Evolutionary conservation across 2,113 vertebrate genomes (phyloP).

Genomic region (Nothoprocta pentlandii): DNA sequence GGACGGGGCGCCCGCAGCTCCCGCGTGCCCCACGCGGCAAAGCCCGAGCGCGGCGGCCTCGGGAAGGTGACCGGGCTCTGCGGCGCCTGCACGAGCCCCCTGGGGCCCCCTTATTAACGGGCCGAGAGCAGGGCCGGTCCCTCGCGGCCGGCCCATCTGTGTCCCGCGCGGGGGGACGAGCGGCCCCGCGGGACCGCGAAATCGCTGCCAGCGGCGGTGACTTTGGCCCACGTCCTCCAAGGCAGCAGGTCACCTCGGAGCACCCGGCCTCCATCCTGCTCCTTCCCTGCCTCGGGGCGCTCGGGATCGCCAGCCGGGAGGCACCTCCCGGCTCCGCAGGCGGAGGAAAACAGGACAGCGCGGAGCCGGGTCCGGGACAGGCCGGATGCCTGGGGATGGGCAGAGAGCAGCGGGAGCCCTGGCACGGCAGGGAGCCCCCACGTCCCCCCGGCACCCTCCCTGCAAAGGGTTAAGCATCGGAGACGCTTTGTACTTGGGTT

Average conservation of each 20-base stretch:
- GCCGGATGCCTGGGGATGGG: too few relatives aligned
- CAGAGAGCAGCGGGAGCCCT: too few relatives aligned
- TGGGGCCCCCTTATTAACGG: background rate
- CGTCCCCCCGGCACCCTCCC: background rate
- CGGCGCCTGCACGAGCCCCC: slow-evolving; percentile 4
- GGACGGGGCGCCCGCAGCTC: background rate
- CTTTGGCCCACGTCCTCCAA: slow-evolving; percentile 73
- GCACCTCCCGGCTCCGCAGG: too few relatives aligned
- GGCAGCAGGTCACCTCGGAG: slow-evolving; percentile 29
- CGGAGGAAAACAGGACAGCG: background rate
- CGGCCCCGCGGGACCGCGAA: background rate
- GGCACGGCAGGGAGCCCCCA: background rate
- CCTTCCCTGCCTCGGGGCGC: too few relatives aligned
- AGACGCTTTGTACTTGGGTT: slow-evolving; percentile 70
- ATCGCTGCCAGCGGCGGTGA: slow-evolving; percentile 48
- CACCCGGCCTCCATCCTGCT: background rate
- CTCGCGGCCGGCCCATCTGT: slow-evolving; percentile 27
- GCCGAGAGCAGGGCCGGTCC: background rate
- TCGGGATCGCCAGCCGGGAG: too few relatives aligned
- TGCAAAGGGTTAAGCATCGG: slow-evolving; percentile 11
- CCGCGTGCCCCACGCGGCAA: background rate
- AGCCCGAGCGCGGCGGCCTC: background rate
- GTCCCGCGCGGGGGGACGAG: background rate
- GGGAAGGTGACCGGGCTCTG: background rate
- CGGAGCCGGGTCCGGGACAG: too few relatives aligned